Conservation (phyloP, 2,113 vertebrate genomes). For the Mesembrinibis cayennensis region DNA sequence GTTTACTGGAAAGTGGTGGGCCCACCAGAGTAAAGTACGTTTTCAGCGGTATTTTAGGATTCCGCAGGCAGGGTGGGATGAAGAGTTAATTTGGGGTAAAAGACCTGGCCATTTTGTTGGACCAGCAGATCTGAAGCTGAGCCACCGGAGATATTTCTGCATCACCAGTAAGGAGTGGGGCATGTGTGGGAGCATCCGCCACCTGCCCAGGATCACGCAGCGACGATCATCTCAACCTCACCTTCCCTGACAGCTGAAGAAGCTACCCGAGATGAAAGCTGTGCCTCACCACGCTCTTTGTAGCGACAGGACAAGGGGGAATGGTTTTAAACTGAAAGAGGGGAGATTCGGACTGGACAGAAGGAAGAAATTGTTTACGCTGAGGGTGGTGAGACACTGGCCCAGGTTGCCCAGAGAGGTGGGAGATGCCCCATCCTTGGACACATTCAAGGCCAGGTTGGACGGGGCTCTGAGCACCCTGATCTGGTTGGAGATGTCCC, state of each 20-base stretch:
- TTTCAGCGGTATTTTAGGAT: not conserved
- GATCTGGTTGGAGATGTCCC: accelerated
- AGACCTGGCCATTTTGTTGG: not conserved
- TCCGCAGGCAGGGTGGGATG: not conserved
- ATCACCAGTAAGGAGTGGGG: not conserved
- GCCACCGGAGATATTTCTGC: not conserved
- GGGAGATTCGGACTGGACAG: too few species aligned
- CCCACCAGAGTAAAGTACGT: not conserved
- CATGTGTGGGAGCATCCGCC: accelerated
- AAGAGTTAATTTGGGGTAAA: not conserved
- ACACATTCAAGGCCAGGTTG: not conserved
- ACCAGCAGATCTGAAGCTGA: not conserved
- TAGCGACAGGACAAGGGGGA: accelerated
- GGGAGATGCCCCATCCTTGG: not conserved
- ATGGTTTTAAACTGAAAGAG: not conserved
- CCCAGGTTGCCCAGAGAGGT: not conserved
- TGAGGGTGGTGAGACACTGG: not conserved
- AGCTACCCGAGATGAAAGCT: not conserved
- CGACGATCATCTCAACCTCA: accelerated
- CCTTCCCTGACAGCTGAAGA: not conserved
- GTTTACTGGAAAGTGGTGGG: not conserved
- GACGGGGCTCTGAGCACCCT: not conserved
- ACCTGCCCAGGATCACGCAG: not conserved
- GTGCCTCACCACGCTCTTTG: not conserved
- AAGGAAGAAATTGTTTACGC: accelerated